Conservation (phyloP, 1,140 invertebrate genomes). For the Drosophila teissieri region DNA sequence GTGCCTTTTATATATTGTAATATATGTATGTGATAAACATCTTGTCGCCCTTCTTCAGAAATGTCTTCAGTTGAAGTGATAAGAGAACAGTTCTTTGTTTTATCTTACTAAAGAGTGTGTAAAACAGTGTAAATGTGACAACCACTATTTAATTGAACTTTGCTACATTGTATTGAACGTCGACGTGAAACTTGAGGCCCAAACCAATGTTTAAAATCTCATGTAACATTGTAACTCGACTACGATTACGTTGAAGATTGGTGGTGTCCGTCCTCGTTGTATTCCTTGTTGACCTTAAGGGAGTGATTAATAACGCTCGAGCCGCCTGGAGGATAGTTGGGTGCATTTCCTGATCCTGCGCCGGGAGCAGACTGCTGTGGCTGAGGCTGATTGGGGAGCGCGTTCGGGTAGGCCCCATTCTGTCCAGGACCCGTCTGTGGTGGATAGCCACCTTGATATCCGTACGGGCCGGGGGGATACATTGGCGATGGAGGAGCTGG, state of each 20-base stretch:
- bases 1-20: background rate
- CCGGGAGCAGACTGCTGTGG: background rate
- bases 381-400: slow-evolving; percentile 10
- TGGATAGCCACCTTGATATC: slow-evolving; percentile 1
- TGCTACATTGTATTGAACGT: background rate
- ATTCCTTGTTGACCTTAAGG: slow-evolving; percentile 67
- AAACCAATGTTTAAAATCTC: background rate
- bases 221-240: background rate
- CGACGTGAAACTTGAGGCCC: background rate
- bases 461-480: slow-evolving; percentile 6
- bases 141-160: too few species aligned
- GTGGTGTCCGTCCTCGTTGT: slow-evolving; percentile 59
- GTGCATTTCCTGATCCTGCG: slow-evolving; percentile 4
- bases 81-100: too few species aligned
- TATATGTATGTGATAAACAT: slow-evolving; percentile 25
- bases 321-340: slow-evolving; percentile 15
- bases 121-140: background rate
- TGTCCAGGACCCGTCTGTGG: background rate
- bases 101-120: too few species aligned
- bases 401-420: slow-evolving; percentile 4
- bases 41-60: too few species aligned
- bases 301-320: slow-evolving; percentile 67
- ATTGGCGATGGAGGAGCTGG: slow-evolving; percentile 4
- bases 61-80: too few species aligned
- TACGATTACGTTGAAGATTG: background rate